Percentiles rank a stretch among this genome's conserved stretches.
Evolutionary conservation across 2,797 vertebrate genomes (phyloP).

Genomic region (Eupleurogrammus muticus): DNA sequence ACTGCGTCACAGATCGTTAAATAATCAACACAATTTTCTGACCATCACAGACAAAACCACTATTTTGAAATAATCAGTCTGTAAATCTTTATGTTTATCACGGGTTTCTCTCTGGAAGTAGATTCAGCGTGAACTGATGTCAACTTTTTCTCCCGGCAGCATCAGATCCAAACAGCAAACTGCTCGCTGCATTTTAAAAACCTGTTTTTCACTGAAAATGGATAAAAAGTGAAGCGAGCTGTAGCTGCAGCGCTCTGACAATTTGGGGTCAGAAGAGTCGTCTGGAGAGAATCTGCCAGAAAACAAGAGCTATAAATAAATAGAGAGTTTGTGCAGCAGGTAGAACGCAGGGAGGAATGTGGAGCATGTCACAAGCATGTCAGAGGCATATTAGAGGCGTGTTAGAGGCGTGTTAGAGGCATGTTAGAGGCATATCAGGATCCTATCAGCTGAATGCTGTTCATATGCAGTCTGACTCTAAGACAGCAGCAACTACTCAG

Average conservation of each 20-base stretch:
- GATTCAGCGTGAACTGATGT: background rate
- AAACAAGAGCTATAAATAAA: background rate
- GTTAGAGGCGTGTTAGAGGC: no score
- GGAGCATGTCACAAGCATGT: no score
- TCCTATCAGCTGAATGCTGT: no score
- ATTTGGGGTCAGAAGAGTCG: background rate
- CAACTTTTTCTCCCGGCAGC: background rate
- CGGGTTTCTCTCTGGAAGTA: background rate
- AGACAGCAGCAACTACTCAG: no score
- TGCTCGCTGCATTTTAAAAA: no score
- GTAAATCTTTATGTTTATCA: background rate
- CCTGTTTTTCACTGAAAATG: slow-evolving; percentile 1
- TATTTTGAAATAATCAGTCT: background rate
- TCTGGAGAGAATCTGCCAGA: background rate
- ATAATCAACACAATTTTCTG: no score
- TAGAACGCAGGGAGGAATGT: no score
- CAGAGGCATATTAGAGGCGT: no score
- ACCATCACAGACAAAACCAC: no score
- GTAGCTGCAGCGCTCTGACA: background rate
- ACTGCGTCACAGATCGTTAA: no score
- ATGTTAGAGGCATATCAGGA: no score
- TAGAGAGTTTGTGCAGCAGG: background rate
- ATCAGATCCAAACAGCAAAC: background rate
- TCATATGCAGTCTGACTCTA: no score
- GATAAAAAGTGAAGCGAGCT: background rate